Base-by-base conservation (phyloP, 2,888 invertebrate genomes). In the Acanthosepion pharaonis region DNA sequence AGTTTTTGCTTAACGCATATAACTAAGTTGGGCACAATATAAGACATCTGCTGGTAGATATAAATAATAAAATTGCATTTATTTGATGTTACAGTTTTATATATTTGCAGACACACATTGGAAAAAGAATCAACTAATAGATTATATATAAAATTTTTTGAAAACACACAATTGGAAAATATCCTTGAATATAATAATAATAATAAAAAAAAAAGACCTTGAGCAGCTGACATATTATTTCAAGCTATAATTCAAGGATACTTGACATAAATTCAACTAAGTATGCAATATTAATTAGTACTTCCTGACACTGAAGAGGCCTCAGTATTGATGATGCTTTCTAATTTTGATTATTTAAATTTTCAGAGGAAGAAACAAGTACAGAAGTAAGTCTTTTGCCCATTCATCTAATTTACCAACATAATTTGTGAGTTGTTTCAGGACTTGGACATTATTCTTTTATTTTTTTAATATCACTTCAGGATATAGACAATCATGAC, bases 261-360 rank as follows among this genome's bases (percentile, higher is more conserved):
- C 78, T 78, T 78, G 78, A 78, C 78, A 78, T n/a, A 78, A n/a
- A 78, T 78, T 78, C 78, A 78, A 33, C 78, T n/a, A 33, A 78
- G 78, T 78, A 11, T 78, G n/a, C n/a, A 33, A 78, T 5, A 78
- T 78, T 78, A n/a, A 78, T 78, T 78, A 33, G 15, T n/a, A 78
- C 18, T 78, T 78, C n/a, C 78, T n/a, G 78, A 11, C 15, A 15
- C 15, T 15, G 18, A 78, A 78, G n/a, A 78, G 78, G n/a, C n/a
- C 11, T 3, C 23, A 5, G 78, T 78, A 78, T 78, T 78, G 78
- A n/a, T 78, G 33, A 78, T 9, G 15, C n/a, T 78, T 78, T 9
- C 9, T n/a, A 15, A 78, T n/a, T 78, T 4, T 78, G n/a, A 78
- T 78, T 78, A n/a, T n/a, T 78, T 78, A 11, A 78, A 78, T 0